Conservation (phyloP, 2,113 vertebrate species). For the Oriolus oriolus region DNA sequence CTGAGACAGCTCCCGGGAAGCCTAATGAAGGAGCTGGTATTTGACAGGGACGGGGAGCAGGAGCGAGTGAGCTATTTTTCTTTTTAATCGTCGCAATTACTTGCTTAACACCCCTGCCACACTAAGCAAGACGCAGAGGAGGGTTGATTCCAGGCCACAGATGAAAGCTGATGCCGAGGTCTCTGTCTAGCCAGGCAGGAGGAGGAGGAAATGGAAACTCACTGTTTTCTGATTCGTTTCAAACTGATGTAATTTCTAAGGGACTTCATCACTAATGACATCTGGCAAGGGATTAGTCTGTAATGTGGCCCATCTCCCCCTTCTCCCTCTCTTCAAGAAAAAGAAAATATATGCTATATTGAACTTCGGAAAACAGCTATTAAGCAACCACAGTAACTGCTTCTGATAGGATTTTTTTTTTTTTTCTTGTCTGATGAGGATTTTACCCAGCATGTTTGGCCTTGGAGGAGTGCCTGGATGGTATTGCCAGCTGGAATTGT, state of each 20-base stretch:
- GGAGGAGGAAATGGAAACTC: slow-evolving; percentile 41
- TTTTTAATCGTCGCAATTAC: slow-evolving; percentile 27
- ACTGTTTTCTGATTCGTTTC: slow-evolving; percentile 17
- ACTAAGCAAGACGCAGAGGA: not conserved
- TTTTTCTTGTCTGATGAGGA: slow-evolving; percentile 2
- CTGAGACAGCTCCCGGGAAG: not conserved
- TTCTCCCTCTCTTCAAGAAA: not conserved
- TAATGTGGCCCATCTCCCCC: not conserved
- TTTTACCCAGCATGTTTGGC: slow-evolving; percentile 52
- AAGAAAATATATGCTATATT: not conserved
- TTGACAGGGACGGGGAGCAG: not conserved
- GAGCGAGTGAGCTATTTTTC: not conserved
- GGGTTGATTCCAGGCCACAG: not conserved
- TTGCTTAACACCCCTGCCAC: slow-evolving; percentile 15
- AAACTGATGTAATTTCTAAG: slow-evolving; percentile 38
- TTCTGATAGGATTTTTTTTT: not conserved
- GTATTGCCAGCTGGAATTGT: slow-evolving; percentile 64
- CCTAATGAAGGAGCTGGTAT: not conserved
- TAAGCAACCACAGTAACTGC: slow-evolving; percentile 3
- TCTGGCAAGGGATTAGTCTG: slow-evolving; percentile 2
- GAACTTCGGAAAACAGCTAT: slow-evolving; percentile 9
- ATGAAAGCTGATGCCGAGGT: slow-evolving; percentile 38
- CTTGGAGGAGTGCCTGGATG: slow-evolving; percentile 50
- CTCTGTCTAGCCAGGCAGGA: slow-evolving; percentile 13
- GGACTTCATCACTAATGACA: slow-evolving; percentile 28